Percentiles rank a stretch among this genome's conserved stretches.
phyloP scores from a whole-genome alignment of 2,797 vertebrate genomes.

The Crossoptilon crossoptilon region DNA sequence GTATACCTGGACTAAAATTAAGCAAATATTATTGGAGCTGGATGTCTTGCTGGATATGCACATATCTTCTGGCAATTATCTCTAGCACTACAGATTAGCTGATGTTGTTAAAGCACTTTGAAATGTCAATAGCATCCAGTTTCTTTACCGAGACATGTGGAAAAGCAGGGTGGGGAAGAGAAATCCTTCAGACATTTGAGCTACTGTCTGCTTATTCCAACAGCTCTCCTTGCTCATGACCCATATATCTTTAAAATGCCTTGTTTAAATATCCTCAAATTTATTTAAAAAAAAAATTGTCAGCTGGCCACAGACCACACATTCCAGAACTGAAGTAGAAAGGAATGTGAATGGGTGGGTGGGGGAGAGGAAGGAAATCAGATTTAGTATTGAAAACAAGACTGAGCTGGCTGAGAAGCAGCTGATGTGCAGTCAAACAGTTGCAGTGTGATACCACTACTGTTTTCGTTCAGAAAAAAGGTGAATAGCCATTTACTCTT shows the following conservation, averaged over 20 bases:
- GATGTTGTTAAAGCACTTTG: not conserved
- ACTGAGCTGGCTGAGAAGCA: slow-evolving; percentile 59
- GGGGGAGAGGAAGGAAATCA: slow-evolving; percentile 74
- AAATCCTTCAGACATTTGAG: not conserved
- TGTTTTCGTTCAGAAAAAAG: slow-evolving; percentile 11
- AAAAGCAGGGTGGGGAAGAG: not conserved
- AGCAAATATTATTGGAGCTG: not conserved
- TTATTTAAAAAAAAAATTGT: slow-evolving; percentile 28
- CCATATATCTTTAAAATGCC: slow-evolving; percentile 44
- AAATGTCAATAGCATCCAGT: not conserved
- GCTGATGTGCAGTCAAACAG: slow-evolving; percentile 32
- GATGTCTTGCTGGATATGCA: not conserved
- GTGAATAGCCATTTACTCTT: not conserved
- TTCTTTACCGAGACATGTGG: not conserved
- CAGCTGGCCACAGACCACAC: slow-evolving; percentile 72
- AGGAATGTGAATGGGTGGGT: slow-evolving; percentile 75
- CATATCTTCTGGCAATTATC: not conserved
- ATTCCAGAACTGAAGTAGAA: slow-evolving; percentile 73
- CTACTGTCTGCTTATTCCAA: not conserved
- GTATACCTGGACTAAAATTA: not conserved
- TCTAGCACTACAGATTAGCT: not conserved
- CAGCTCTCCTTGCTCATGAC: not conserved
- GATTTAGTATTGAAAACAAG: slow-evolving; percentile 72
- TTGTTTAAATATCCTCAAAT: slow-evolving; percentile 57
- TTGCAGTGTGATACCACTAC: not conserved